Evolutionary conservation across 2,888 invertebrate genomes (phyloP).

Genomic region (Oscheius myriophilus): DNA sequence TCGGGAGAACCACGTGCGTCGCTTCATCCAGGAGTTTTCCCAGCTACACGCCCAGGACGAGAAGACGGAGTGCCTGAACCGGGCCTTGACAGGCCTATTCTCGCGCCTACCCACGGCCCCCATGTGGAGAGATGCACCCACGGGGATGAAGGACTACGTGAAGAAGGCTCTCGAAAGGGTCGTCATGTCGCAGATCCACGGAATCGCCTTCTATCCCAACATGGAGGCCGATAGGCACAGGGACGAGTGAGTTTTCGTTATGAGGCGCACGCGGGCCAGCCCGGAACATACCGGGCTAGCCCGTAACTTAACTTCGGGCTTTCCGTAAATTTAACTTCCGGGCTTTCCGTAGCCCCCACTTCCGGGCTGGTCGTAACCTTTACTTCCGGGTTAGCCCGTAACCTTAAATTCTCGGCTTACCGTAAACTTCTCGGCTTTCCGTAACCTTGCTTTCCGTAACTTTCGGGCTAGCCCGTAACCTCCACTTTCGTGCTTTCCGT

Average conservation of each 20-base stretch:
- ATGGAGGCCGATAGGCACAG: slow-evolving; percentile 92
- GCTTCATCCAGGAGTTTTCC: slow-evolving; percentile 84
- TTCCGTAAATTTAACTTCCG: slow-evolving; percentile 1
- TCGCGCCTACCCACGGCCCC: slow-evolving; percentile 64
- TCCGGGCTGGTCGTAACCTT: too few species aligned
- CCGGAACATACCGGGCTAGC: too few species aligned
- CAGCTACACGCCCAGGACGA: slow-evolving; percentile 79
- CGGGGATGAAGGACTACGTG: slow-evolving; percentile 75
- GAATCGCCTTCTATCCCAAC: slow-evolving; percentile 93
- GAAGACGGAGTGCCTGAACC: slow-evolving; percentile 82
- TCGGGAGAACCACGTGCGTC: slow-evolving; percentile 80
- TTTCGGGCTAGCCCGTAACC: too few species aligned
- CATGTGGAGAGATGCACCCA: slow-evolving; percentile 36
- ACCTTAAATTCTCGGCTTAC: too few species aligned
- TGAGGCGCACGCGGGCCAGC: too few species aligned
- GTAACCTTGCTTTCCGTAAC: too few species aligned
- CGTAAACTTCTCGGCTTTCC: too few species aligned
- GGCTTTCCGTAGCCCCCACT: too few species aligned
- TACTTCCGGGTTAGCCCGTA: too few species aligned
- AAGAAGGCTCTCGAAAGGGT: slow-evolving; percentile 86
- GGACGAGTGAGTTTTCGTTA: slow-evolving; percentile 80
- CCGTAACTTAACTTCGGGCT: slow-evolving; percentile 9
- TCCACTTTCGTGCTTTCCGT: too few species aligned
- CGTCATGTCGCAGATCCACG: slow-evolving; percentile 87
- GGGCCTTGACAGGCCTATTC: slow-evolving; percentile 77